phyloP scores from a whole-genome alignment of 1,140 invertebrate species.

The Doryteuthis pealeii region DNA sequence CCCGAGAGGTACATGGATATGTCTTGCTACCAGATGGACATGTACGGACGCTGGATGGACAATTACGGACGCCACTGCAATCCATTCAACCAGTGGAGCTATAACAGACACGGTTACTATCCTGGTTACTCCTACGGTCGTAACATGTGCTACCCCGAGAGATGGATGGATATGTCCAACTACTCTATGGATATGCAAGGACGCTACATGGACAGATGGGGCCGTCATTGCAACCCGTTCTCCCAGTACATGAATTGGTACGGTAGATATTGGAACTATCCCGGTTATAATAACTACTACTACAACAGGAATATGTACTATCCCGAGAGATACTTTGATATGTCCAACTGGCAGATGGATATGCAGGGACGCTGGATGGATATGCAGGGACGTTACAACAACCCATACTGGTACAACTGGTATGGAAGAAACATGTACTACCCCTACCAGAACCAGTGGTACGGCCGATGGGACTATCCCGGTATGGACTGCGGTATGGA shows the following conservation, averaged over 20 bases:
- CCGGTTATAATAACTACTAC: background rate
- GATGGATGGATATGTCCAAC: background rate
- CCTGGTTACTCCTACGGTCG: background rate
- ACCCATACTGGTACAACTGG: background rate
- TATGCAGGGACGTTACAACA: background rate
- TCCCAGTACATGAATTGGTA: background rate
- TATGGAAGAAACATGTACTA: background rate
- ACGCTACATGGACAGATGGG: slow-evolving; percentile 1
- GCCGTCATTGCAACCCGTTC: background rate
- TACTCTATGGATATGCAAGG: background rate
- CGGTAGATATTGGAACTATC: background rate
- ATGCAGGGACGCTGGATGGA: slow-evolving; percentile 1
- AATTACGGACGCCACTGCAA: background rate
- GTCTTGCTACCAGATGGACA: background rate
- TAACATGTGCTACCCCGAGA: background rate
- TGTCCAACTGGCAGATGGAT: slow-evolving; percentile 2
- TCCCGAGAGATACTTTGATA: slow-evolving; percentile 1
- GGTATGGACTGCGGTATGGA: too few relatives aligned
- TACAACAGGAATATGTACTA: background rate
- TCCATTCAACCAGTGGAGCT: background rate
- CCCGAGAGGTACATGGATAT: slow-evolving; percentile 3
- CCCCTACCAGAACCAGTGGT: background rate
- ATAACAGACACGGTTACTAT: background rate
- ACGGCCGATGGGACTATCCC: background rate
- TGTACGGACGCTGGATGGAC: slow-evolving; percentile 2